Evolutionary conservation across 2,797 vertebrate species (phyloP), one percentile per base, ranked within the genome.

Genomic region (Sitta carolinensis): DNA sequence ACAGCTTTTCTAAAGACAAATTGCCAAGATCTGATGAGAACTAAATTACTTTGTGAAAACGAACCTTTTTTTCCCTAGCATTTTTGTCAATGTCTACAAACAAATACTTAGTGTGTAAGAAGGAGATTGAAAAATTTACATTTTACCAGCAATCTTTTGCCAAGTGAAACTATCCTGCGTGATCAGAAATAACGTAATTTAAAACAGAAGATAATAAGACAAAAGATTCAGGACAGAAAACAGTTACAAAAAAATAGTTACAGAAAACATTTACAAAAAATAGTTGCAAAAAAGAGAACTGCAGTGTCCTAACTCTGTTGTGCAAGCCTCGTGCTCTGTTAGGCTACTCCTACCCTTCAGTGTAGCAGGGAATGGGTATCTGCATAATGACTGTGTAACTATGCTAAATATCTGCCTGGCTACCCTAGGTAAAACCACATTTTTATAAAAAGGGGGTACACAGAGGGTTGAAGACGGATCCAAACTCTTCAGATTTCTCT

Each of bases 181-280:
- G 10, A 94, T 62, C 50, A 81, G 48, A 85, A 95, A 89, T 8
- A 82, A 69, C 26, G 48, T 70, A 48, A 84, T 77, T 61, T 32
- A 61, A 38, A 23, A 57, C 11, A 57, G 50, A 62, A 62, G 11
- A n/a, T 16, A 43, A 62, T 7, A 69, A 51, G 16, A 59, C 18
- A 68, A 70, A 74, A 40, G 5, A 62, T 81, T 78, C 21, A 9
- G 23, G 51, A 52, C 17, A 5, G 48, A 20, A 47, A 36, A 36
- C 36, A 36, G 36, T 36, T 36, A 36, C 36, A 36, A 36, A 36
- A 36, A 36, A 36, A 36, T 36, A 36, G 36, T 36, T 36, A 36
- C 36, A 36, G 36, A 36, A 36, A 36, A 36, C 36, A 36, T 36
- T 36, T 36, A 36, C 36, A 36, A 36, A 36, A 36, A 36, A 36